Evolutionary conservation across 92 coral and sea anemone genomes (phyloP), one percentile per base, ranked within the genome.

Genomic region (Hydrozoanthus gracilis): DNA sequence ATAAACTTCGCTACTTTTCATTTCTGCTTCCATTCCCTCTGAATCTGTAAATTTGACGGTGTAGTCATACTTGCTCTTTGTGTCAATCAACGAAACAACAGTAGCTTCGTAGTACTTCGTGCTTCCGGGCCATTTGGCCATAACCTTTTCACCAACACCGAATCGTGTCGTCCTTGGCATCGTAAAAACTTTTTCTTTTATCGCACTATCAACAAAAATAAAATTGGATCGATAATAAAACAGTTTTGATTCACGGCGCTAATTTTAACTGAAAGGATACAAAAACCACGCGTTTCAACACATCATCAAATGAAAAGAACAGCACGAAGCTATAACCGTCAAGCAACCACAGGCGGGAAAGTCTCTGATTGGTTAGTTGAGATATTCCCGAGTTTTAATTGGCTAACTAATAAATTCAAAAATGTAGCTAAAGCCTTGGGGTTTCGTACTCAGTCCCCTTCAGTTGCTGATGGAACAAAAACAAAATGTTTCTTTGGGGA

Each of bases 91-190:
- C 12, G 92, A 82, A 3, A 87, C 84, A 1, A 94, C 86, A 3
- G 71, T 78, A 2, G 99, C 99, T 83, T 97, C 99, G 86, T 88
- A 97, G 88, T 92, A 97, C 80, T 89, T 90, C 10, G 70, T 20
- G 83, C 99, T 95, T 39, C 98, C 98, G 1, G 99, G 99, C 99
- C 99, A 95, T 87, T 86, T 82, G 44, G 98, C 99, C 90, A 89
- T 90, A 47, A 97, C 95, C 56, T 89, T 89, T 27, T 95, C 99
- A 35, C 99, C 99, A 20, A 86, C 91, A 6, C 72, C 51, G 6
- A 90, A 56, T 18, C 4, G 39, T 27, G 39, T 20, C 61, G 20
- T 74, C 13, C 35, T 51, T 7, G 51, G 76, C 93, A 91, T 91
- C 45, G 44, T 66, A 15, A 54, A 77, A 77, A n/a, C 9, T 0